Conservation (phyloP, 2,888 invertebrate species). For the Drosophila vallismaia region DNA sequence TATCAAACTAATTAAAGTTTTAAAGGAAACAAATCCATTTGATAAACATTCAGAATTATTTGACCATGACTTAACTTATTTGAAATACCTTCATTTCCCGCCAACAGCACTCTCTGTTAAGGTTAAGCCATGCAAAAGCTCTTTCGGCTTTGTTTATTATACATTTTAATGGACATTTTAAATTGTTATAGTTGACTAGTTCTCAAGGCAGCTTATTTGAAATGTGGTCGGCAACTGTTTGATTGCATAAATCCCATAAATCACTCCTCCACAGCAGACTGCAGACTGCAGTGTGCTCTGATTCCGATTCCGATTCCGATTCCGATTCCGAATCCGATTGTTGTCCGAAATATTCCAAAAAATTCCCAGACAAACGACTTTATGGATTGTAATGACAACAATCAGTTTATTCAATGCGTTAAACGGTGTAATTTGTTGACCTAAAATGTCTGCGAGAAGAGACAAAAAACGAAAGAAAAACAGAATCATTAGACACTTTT, state of each 20-base stretch:
- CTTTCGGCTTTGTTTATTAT: not conserved
- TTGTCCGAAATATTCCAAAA: slow-evolving; percentile 17
- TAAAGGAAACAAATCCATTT: not conserved
- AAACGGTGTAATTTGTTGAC: slow-evolving; percentile 15
- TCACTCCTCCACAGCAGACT: slow-evolving; percentile 4
- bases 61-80: not conserved
- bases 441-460: slow-evolving; percentile 8
- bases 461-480: too few species aligned
- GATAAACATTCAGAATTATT: not conserved
- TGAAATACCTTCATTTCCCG: not conserved
- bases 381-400: slow-evolving; percentile 12
- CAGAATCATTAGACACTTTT: slow-evolving; percentile 5
- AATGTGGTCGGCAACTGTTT: slow-evolving; percentile 34
- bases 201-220: slow-evolving; percentile 25
- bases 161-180: slow-evolving; percentile 17
- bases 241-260: slow-evolving; percentile 36
- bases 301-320: not conserved
- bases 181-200: slow-evolving; percentile 20
- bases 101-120: not conserved
- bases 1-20: not conserved
- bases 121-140: slow-evolving; percentile 4
- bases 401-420: slow-evolving; percentile 19
- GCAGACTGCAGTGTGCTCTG: slow-evolving; percentile 3
- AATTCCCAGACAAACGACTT: slow-evolving; percentile 1
- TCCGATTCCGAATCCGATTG: slow-evolving; percentile 4